Evolutionary conservation across 2,797 vertebrate genomes (phyloP).

Genomic region (Rallus crepitans): DNA sequence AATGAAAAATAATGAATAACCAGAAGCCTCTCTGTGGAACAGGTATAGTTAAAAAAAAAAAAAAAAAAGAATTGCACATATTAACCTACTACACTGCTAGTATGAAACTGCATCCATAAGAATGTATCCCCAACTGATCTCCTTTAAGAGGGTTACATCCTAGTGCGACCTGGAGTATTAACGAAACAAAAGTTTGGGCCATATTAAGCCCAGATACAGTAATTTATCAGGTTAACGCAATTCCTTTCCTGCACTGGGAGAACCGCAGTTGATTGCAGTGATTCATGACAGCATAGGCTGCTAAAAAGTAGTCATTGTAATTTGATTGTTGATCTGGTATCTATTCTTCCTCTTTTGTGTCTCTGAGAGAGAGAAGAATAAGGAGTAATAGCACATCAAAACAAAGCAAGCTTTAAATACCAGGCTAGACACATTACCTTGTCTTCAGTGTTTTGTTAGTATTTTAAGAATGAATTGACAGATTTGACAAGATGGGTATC

Average conservation of each 20-base stretch:
- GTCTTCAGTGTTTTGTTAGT: background rate
- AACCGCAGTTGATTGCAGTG: background rate
- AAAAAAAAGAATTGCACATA: background rate
- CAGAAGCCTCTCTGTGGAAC: background rate
- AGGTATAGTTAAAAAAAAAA: background rate
- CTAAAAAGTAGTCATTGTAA: background rate
- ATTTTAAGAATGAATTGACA: constrained; percentile 29
- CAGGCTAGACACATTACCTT: background rate
- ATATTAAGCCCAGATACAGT: background rate
- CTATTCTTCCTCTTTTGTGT: constrained; percentile 15
- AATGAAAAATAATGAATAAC: background rate
- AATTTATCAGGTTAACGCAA: constrained; percentile 36
- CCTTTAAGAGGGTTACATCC: background rate
- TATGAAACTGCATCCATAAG: background rate
- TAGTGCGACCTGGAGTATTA: background rate
- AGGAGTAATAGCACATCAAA: constrained; percentile 37
- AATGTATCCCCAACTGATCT: background rate
- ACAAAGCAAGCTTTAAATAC: constrained; percentile 21
- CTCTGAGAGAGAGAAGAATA: constrained; percentile 23
- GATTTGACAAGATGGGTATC: constrained; percentile 18
- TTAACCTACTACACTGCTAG: background rate
- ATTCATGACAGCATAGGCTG: background rate
- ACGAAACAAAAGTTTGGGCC: background rate
- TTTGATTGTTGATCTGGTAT: constrained; percentile 42
- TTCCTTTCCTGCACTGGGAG: background rate